A percentile compares a stretch with the other conserved stretches of the same genome.
phyloP scores from a whole-genome alignment of 2,888 invertebrate species.

The Lithophane socia region DNA sequence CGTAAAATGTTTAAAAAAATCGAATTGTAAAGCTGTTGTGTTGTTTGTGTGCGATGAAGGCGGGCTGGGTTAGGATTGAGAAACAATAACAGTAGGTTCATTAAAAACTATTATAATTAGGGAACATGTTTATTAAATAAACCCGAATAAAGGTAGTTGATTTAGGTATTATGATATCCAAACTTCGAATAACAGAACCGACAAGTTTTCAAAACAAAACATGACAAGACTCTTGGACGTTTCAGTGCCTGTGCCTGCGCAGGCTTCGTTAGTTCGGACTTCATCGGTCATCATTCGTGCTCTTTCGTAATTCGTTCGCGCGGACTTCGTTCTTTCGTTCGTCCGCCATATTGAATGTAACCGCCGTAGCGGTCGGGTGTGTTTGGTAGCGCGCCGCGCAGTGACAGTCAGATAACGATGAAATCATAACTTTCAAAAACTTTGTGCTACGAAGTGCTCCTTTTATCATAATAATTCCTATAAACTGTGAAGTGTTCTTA shows the following conservation, averaged over 20 bases:
- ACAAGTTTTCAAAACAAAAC: slow-evolving; percentile 43
- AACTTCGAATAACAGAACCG: background rate
- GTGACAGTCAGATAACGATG: slow-evolving; percentile 85
- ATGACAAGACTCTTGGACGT: slow-evolving; percentile 22
- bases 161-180: background rate
- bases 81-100: slow-evolving; percentile 1
- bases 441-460: slow-evolving; percentile 73
- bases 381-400: slow-evolving; percentile 75
- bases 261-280: slow-evolving; percentile 47
- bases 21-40: background rate
- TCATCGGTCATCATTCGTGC: slow-evolving; percentile 57
- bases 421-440: slow-evolving; percentile 81
- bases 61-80: background rate
- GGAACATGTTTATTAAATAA: background rate
- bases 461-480: slow-evolving; percentile 60
- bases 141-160: background rate
- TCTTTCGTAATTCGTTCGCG: slow-evolving; percentile 64
- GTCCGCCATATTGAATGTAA: slow-evolving; percentile 86
- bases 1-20: too few species aligned
- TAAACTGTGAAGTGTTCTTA: slow-evolving; percentile 77
- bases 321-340: slow-evolving; percentile 65
- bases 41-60: background rate
- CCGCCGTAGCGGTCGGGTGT: slow-evolving; percentile 73
- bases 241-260: slow-evolving; percentile 50
- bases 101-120: slow-evolving; percentile 8